These are phyloP conservation scores for Tragelaphus strepsiceros DNA, from an alignment of 2,113 vertebrate species.

Conservation along the genomic window DNA sequence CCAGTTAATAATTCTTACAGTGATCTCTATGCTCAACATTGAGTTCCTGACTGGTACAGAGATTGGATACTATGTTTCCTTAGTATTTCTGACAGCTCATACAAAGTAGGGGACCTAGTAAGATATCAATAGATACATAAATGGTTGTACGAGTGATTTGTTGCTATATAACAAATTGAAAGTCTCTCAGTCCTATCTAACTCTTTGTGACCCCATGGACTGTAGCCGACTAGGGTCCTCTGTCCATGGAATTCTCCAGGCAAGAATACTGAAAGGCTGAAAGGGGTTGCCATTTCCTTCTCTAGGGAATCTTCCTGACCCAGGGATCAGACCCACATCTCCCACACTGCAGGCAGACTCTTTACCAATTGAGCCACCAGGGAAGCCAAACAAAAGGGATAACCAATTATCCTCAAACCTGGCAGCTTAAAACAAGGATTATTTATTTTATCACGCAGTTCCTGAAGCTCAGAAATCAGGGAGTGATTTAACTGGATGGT, in stretches of 20 bases:
- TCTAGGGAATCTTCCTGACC: not conserved
- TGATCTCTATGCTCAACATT: not conserved
- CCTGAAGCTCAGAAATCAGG: not conserved
- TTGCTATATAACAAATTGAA: not conserved
- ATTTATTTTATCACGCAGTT: not conserved
- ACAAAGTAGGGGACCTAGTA: not conserved
- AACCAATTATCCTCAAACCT: not conserved
- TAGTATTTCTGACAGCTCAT: not conserved
- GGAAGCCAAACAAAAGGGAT: not conserved
- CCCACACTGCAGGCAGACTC: not conserved
- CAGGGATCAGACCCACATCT: accelerated
- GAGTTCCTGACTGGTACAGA: not conserved
- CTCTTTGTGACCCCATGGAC: not conserved
- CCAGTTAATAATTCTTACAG: not conserved
- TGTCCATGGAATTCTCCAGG: not conserved
- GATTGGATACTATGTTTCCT: not conserved
- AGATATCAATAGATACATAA: not conserved
- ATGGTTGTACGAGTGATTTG: not conserved
- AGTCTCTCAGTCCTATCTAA: not conserved
- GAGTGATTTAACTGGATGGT: not conserved
- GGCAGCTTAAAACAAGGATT: not conserved
- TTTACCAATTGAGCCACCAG: not conserved
- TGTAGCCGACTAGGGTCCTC: not conserved
- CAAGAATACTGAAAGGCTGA: not conserved
- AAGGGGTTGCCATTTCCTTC: not conserved